Evolutionary conservation across 2,113 vertebrate genomes (phyloP).

Genomic region (Sturnira hondurensis): DNA sequence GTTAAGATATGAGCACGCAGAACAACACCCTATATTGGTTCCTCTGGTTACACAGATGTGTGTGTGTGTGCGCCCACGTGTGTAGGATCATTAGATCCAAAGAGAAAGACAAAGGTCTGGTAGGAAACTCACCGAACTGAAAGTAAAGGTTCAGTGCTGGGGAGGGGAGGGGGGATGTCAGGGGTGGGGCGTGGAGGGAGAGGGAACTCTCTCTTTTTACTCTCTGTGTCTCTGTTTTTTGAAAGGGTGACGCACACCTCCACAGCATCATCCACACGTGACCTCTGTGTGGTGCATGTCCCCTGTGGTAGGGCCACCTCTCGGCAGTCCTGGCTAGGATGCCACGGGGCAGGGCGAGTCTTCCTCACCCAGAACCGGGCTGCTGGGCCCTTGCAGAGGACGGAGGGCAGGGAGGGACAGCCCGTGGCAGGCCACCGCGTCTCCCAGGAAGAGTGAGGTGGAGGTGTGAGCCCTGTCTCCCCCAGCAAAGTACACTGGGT

Average conservation of each 20-base stretch:
- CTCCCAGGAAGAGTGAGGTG: not conserved
- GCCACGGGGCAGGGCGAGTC: not conserved
- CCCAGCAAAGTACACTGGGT: not conserved
- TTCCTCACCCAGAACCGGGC: not conserved
- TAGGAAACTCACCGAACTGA: not conserved
- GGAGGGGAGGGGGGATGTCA: not conserved
- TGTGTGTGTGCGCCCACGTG: not conserved
- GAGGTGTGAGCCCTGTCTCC: not conserved
- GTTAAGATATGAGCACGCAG: not conserved
- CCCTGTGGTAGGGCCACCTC: not conserved
- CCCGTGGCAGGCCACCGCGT: not conserved
- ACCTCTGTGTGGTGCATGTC: not conserved
- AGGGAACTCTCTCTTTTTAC: not conserved
- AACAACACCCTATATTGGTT: not conserved
- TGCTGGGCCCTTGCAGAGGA: not conserved
- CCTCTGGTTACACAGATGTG: not conserved
- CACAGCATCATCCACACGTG: not conserved
- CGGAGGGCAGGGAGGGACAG: not conserved
- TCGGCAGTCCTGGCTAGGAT: not conserved
- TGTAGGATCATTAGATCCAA: not conserved
- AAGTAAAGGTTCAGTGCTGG: not conserved
- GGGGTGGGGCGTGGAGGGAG: not conserved
- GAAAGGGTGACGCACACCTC: not conserved
- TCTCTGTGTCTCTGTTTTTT: not conserved
- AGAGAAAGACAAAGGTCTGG: not conserved